A percentile compares a stretch with the other conserved stretches of the same genome.
phyloP scores from a whole-genome alignment of 2,113 vertebrate species.

The Gymnobelideus leadbeateri region DNA sequence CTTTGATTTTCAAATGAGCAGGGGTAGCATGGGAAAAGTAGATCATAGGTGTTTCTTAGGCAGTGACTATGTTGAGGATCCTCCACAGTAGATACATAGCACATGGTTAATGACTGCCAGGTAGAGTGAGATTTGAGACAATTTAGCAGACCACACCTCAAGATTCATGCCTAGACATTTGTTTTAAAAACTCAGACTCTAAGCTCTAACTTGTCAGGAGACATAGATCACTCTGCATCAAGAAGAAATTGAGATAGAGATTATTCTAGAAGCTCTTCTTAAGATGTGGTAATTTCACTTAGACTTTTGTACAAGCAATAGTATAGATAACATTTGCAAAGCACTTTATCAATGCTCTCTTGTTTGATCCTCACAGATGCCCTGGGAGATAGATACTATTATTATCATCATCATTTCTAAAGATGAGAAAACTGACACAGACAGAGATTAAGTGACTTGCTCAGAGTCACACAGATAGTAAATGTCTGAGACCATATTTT shows the following conservation, averaged over 20 bases:
- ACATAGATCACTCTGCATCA: not conserved
- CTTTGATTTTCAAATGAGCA: not conserved
- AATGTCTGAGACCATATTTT: too few relatives aligned
- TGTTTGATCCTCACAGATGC: too few relatives aligned
- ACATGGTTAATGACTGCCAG: not conserved
- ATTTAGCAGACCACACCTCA: not conserved
- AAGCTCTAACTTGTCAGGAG: not conserved
- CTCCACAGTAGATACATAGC: not conserved
- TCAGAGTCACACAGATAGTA: too few relatives aligned
- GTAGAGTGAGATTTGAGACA: not conserved
- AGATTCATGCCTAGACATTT: not conserved
- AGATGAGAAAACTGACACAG: too few relatives aligned
- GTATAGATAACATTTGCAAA: not conserved
- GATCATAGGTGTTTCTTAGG: not conserved
- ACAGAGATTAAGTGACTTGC: too few relatives aligned
- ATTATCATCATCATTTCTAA: too few relatives aligned
- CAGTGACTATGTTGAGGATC: not conserved
- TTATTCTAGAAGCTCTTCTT: not conserved
- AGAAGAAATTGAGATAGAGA: not conserved
- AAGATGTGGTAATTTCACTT: not conserved
- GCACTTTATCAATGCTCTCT: not conserved
- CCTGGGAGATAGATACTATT: too few relatives aligned
- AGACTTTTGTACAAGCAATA: not conserved
- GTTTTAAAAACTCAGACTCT: not conserved
- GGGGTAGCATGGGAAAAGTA: not conserved